Conservation (phyloP, 2,888 invertebrate species). For the Ennomos quercinarius region DNA sequence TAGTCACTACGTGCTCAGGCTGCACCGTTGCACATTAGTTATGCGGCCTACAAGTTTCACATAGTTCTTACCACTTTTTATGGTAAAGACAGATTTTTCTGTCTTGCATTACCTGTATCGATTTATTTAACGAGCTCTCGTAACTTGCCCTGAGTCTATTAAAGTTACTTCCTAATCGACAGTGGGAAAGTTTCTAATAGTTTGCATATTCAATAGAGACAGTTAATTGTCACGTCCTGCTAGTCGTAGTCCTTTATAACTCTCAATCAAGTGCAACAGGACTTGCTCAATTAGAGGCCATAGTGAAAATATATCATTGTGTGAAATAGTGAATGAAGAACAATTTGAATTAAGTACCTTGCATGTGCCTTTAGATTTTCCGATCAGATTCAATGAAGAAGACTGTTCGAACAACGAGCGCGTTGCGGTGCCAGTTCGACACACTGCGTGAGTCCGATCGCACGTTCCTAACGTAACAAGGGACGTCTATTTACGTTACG, state of each 20-base stretch:
- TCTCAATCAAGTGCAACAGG: not conserved
- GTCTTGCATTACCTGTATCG: slow-evolving; percentile 34
- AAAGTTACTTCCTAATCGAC: slow-evolving; percentile 27
- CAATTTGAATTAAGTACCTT: not conserved
- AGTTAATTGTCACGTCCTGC: slow-evolving; percentile 14
- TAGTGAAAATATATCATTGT: slow-evolving; percentile 3
- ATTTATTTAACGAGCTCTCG: slow-evolving; percentile 23
- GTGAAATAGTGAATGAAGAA: not conserved
- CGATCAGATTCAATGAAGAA: slow-evolving; percentile 62
- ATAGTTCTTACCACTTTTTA: slow-evolving; percentile 33
- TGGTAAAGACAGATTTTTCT: slow-evolving; percentile 38
- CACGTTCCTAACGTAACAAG: slow-evolving; percentile 65
- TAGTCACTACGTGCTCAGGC: slow-evolving; percentile 23
- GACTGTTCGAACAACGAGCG: slow-evolving; percentile 54
- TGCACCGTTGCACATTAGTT: slow-evolving; percentile 28
- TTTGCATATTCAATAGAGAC: slow-evolving; percentile 26
- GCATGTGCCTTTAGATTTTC: slow-evolving; percentile 39
- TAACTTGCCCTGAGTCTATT: slow-evolving; percentile 21
- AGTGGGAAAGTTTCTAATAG: slow-evolving; percentile 22
- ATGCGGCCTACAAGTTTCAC: slow-evolving; percentile 34
- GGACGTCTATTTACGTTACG: slow-evolving; percentile 64
- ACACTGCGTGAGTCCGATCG: slow-evolving; percentile 64
- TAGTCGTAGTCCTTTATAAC: slow-evolving; percentile 4
- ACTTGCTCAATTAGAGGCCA: not conserved
- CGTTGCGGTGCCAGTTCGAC: slow-evolving; percentile 62